These are phyloP conservation scores for Hystrix cristata DNA, from an alignment of 2,113 vertebrate species.

Conservation along the genomic window DNA sequence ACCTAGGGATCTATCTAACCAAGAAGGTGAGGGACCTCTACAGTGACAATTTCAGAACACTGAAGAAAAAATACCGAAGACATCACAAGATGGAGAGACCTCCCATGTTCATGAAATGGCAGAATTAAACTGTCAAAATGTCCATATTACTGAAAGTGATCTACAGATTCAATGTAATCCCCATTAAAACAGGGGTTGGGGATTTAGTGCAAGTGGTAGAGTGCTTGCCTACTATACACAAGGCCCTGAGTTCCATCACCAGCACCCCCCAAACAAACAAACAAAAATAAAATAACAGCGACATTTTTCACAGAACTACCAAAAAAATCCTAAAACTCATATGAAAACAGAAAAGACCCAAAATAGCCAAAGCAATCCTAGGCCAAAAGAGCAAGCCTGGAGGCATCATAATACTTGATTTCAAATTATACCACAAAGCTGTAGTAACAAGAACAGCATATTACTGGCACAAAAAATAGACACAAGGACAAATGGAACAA, in stretches of 20 bases:
- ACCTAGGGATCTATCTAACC: not conserved
- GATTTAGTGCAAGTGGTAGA: too few species aligned
- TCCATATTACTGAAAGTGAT: not conserved
- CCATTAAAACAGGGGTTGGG: not conserved
- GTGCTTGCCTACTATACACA: too few species aligned
- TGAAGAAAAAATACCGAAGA: not conserved
- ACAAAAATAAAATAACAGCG: not conserved
- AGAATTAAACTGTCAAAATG: not conserved
- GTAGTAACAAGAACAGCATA: not conserved
- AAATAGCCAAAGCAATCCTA: not conserved
- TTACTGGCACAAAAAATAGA: not conserved
- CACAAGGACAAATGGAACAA: not conserved
- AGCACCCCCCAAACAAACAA: too few species aligned
- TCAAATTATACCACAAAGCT: not conserved
- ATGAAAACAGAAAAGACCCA: not conserved
- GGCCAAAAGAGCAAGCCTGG: not conserved
- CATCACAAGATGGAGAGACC: not conserved
- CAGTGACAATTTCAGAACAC: not conserved
- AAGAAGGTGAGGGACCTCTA: not conserved
- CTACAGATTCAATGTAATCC: not conserved
- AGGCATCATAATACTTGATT: not conserved
- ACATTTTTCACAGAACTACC: not conserved
- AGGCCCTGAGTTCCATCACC: too few species aligned
- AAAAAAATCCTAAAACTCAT: not conserved
- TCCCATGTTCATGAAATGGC: not conserved